Evolutionary conservation across 1,140 invertebrate species (phyloP).

Genomic region (Lepidurus apus): DNA sequence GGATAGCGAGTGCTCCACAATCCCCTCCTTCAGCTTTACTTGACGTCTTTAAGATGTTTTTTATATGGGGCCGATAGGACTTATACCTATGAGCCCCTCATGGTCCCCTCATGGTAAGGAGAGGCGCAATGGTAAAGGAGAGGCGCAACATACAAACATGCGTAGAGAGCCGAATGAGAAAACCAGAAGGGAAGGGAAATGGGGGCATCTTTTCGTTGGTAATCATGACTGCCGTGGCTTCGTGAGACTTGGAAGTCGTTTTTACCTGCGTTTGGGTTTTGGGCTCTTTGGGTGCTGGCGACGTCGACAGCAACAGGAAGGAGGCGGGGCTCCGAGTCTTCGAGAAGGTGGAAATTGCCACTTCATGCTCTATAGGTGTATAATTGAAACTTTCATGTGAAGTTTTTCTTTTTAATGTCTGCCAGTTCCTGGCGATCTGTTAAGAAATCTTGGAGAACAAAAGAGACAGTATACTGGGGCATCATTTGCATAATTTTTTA

Average conservation of each 20-base stretch:
- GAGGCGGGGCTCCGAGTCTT: background rate
- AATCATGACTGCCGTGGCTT: background rate
- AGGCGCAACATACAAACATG: too few relatives aligned
- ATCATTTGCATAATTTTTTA: constrained; percentile 3
- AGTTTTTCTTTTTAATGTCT: background rate
- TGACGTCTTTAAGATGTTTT: too few relatives aligned
- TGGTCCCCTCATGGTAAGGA: too few relatives aligned
- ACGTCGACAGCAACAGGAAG: constrained; percentile 2
- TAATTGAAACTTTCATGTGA: background rate
- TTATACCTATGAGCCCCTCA: too few relatives aligned
- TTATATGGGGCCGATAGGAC: too few relatives aligned
- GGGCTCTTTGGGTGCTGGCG: background rate
- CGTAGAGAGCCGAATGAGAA: background rate
- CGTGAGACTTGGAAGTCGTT: background rate
- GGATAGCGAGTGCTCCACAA: background rate
- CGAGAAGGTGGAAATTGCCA: background rate
- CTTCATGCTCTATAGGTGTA: background rate
- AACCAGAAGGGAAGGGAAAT: background rate
- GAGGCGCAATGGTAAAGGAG: too few relatives aligned
- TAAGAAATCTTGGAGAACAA: background rate
- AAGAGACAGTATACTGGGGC: background rate
- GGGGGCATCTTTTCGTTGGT: background rate
- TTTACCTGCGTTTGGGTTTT: background rate
- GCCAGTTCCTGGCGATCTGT: background rate
- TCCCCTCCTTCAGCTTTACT: too few relatives aligned